Conservation (phyloP, 2,888 invertebrate species). For the Baronia brevicornis region DNA sequence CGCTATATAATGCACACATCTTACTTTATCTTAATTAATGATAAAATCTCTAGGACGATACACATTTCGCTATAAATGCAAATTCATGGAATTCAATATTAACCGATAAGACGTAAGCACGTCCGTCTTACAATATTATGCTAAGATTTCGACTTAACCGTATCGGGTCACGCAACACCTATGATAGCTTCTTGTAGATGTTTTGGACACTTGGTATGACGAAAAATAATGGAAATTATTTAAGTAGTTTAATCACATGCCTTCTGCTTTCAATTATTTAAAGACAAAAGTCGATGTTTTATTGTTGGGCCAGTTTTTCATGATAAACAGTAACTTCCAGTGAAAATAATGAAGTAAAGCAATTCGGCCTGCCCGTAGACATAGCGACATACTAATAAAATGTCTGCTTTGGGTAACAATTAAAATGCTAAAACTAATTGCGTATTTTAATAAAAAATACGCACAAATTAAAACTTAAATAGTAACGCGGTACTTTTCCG, state of each 20-base stretch:
- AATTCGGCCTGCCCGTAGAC: slow-evolving; percentile 22
- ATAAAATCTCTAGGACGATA: slow-evolving; percentile 73
- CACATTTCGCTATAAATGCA: slow-evolving; percentile 74
- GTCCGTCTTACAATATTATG: slow-evolving; percentile 65
- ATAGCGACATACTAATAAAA: slow-evolving; percentile 42
- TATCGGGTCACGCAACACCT: slow-evolving; percentile 30
- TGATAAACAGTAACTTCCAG: slow-evolving; percentile 20
- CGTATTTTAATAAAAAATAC: slow-evolving; percentile 67
- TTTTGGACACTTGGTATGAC: not conserved
- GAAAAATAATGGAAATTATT: slow-evolving; percentile 16
- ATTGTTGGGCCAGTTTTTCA: slow-evolving; percentile 28
- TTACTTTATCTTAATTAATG: slow-evolving; percentile 67
- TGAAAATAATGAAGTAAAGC: slow-evolving; percentile 22
- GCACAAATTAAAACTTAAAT: slow-evolving; percentile 59
- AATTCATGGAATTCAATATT: slow-evolving; percentile 75
- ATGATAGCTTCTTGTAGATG: no score
- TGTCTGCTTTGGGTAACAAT: slow-evolving; percentile 69
- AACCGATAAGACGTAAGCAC: slow-evolving; percentile 50
- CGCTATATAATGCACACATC: slow-evolving; percentile 51
- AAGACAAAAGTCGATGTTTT: slow-evolving; percentile 27
- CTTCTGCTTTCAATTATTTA: slow-evolving; percentile 19
- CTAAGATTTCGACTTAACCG: slow-evolving; percentile 43
- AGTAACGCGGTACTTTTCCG: no score
- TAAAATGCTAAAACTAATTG: slow-evolving; percentile 58
- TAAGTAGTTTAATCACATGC: slow-evolving; percentile 24